phyloP scores from a whole-genome alignment of 2,888 invertebrate species.

The Brachylomia viminalis region DNA sequence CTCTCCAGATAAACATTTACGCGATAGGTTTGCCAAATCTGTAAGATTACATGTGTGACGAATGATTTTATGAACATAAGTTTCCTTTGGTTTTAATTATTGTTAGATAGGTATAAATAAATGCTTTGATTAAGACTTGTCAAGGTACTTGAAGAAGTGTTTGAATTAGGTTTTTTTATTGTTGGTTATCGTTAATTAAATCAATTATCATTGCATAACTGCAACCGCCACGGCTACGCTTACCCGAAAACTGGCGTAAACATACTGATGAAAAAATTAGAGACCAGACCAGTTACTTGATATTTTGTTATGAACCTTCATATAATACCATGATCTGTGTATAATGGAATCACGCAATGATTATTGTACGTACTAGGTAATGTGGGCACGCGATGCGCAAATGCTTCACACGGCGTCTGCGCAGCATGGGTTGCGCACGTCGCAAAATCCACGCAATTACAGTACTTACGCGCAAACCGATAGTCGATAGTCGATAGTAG shows the following conservation, averaged over 20 bases:
- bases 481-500: slow-evolving; percentile 28
- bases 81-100: background rate
- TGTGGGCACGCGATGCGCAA: slow-evolving; percentile 67
- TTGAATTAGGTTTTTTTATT: background rate
- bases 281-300: slow-evolving; percentile 56
- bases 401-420: slow-evolving; percentile 72
- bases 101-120: too few relatives aligned
- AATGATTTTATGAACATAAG: background rate
- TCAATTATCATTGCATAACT: too few relatives aligned
- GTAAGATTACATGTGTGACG: too few relatives aligned
- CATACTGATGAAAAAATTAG: slow-evolving; percentile 65
- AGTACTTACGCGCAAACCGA: slow-evolving; percentile 42
- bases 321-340: slow-evolving; percentile 78
- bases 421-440: slow-evolving; percentile 73
- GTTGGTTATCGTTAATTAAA: background rate
- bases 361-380: slow-evolving; percentile 66
- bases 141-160: background rate
- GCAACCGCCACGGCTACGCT: slow-evolving; percentile 68
- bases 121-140: background rate
- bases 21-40: background rate
- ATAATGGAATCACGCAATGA: slow-evolving; percentile 65
- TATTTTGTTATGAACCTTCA: slow-evolving; percentile 75
- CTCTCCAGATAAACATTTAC: background rate
- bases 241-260: slow-evolving; percentile 60
- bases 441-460: slow-evolving; percentile 66